Evolutionary conservation across 2,888 invertebrate genomes (phyloP).

Genomic region (Hemistola chrysoprasaria): DNA sequence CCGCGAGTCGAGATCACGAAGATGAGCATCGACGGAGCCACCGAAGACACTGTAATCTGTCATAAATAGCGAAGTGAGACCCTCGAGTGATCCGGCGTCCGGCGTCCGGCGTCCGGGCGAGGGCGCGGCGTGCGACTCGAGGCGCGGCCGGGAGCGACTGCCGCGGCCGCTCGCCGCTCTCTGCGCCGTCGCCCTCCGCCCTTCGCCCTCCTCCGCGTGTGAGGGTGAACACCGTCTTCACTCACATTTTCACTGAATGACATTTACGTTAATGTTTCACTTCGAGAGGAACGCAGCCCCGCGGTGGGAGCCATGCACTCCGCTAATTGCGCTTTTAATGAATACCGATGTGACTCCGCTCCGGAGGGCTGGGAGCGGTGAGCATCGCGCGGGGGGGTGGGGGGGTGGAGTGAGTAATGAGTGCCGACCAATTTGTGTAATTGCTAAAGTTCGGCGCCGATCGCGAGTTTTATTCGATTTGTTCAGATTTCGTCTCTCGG

Average conservation of each 20-base stretch:
- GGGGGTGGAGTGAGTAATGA: constrained; percentile 28
- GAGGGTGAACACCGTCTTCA: constrained; percentile 58
- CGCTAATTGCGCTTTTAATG: constrained; percentile 69
- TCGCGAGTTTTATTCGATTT: constrained; percentile 29
- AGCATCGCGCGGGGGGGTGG: constrained; percentile 6
- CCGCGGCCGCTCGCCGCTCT: too few species aligned
- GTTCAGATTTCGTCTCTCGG: constrained; percentile 5
- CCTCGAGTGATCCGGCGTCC: too few species aligned
- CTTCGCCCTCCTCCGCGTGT: too few species aligned
- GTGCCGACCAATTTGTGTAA: constrained; percentile 47
- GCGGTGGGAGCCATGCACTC: constrained; percentile 51
- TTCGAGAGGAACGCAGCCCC: constrained; percentile 43
- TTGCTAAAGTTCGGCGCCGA: constrained; percentile 45
- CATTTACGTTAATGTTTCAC: constrained; percentile 64
- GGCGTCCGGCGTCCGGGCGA: too few species aligned
- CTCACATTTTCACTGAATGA: constrained; percentile 73
- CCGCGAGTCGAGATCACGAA: too few species aligned
- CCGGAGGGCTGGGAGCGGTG: constrained; percentile 10
- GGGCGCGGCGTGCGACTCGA: too few species aligned
- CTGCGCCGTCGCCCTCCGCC: too few species aligned
- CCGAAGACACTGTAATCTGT: too few species aligned
- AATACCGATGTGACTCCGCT: constrained; percentile 47
- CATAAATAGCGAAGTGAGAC: too few species aligned
- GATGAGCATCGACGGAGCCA: too few species aligned
- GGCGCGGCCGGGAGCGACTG: too few species aligned